Conservation (phyloP, 2,797 vertebrate species). For the Molossus molossus region DNA sequence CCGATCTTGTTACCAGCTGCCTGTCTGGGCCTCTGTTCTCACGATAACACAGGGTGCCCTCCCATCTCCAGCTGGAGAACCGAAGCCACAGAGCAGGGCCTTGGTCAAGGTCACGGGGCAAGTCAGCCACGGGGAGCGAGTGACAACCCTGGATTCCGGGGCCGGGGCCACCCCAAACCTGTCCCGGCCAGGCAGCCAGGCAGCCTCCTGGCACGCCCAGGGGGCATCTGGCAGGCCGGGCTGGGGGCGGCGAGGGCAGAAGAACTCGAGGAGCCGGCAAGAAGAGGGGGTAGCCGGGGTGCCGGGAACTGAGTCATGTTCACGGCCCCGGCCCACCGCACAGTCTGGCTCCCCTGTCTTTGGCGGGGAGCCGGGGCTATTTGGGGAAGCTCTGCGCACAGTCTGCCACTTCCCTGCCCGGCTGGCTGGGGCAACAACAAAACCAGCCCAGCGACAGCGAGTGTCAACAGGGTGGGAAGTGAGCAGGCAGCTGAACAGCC, state of each 20-base stretch:
- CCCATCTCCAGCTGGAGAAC: neutral
- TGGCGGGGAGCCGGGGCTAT: conserved; percentile 80
- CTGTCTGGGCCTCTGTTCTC: neutral
- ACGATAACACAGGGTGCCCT: accelerated
- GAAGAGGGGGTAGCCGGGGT: conserved; percentile 5
- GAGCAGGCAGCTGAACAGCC: conserved; percentile 47
- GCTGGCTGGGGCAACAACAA: conserved; percentile 82
- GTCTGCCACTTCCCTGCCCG: conserved; percentile 79
- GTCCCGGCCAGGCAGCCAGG: neutral
- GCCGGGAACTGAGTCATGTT: conserved; percentile 54
- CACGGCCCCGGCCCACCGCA: conserved; percentile 73
- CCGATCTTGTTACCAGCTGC: accelerated
- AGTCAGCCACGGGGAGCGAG: neutral
- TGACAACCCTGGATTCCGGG: neutral
- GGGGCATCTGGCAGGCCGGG: neutral
- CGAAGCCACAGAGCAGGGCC: neutral
- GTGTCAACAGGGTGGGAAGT: conserved; percentile 76
- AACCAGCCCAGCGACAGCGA: conserved; percentile 73
- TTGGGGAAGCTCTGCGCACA: conserved; percentile 81
- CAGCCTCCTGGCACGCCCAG: neutral
- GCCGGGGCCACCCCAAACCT: neutral
- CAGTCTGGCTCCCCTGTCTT: conserved; percentile 70
- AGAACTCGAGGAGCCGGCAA: neutral
- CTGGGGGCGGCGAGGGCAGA: neutral
- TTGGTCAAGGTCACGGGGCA: neutral